phyloP scores from a whole-genome alignment of 1,140 invertebrate genomes.

The Oryzaephilus surinamensis region DNA sequence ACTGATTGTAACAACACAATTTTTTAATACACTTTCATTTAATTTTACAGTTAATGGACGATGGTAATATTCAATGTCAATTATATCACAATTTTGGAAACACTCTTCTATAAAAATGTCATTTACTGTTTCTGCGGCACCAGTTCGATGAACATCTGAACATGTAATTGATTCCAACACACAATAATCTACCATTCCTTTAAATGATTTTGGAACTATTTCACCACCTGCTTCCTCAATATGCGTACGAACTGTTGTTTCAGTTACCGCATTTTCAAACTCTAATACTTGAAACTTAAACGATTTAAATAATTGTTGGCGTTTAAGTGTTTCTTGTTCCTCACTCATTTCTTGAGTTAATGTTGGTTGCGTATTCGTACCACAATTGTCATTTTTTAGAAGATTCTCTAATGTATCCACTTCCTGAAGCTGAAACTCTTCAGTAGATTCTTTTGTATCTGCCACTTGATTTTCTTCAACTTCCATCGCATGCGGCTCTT shows the following conservation, averaged over 20 bases:
- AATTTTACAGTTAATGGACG: constrained; percentile 41
- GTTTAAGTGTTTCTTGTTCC: too few species aligned
- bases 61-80: constrained; percentile 53
- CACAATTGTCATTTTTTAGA: background rate
- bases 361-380: background rate
- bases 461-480: background rate
- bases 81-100: constrained; percentile 44
- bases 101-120: constrained; percentile 51
- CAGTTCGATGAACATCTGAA: constrained; percentile 19
- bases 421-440: background rate
- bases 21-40: constrained; percentile 48
- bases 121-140: constrained; percentile 44
- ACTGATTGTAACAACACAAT: constrained; percentile 67
- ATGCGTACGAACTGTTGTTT: background rate
- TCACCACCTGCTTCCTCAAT: constrained; percentile 15
- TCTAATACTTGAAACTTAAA: background rate
- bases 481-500: constrained; percentile 3
- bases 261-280: background rate
- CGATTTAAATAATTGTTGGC: too few species aligned
- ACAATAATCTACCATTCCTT: constrained; percentile 45
- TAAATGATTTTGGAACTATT: constrained; percentile 36
- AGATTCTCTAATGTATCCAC: background rate
- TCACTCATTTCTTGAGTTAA: too few species aligned
- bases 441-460: background rate
- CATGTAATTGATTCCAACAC: constrained; percentile 5